Conservation (phyloP, 2,113 vertebrate species). For the Xiphias gladius region DNA sequence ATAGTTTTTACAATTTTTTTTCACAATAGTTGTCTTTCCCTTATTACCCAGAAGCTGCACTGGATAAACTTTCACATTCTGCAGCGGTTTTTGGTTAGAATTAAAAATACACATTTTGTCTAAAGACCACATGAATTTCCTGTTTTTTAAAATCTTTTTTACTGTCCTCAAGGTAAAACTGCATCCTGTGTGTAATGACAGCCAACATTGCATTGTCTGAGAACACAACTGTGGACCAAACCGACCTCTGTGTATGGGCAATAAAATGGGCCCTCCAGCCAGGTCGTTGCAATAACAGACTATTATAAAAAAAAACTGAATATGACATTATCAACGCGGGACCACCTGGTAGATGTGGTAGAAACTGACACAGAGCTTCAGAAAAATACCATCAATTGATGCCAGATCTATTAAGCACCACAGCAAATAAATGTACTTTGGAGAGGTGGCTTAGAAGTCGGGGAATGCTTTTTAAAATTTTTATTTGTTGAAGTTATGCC, state of each 20-base stretch:
- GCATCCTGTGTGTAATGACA: not conserved
- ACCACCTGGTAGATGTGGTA: slow-evolving; percentile 16
- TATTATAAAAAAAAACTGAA: slow-evolving; percentile 16
- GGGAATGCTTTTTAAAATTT: not conserved
- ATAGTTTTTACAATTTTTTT: no score
- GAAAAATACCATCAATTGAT: not conserved
- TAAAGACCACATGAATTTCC: not conserved
- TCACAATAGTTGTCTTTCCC: not conserved
- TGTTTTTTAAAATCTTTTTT: not conserved
- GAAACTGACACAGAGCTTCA: not conserved
- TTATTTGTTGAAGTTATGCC: slow-evolving; percentile 46
- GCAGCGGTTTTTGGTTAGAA: not conserved
- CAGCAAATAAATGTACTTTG: slow-evolving; percentile 24
- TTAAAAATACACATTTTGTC: not conserved
- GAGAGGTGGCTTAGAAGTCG: not conserved
- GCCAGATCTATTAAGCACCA: not conserved
- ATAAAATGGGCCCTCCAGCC: slow-evolving; percentile 19
- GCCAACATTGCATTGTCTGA: slow-evolving; percentile 2
- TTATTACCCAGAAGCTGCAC: no score
- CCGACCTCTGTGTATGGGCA: not conserved
- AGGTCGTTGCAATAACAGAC: slow-evolving; percentile 17
- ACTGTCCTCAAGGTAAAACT: not conserved
- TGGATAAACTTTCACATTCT: not conserved
- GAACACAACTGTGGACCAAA: not conserved
- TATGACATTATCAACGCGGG: slow-evolving; percentile 20